Evolutionary conservation across 92 coral and sea anemone species (phyloP).

Genomic region (Epizoanthus stellaris): DNA sequence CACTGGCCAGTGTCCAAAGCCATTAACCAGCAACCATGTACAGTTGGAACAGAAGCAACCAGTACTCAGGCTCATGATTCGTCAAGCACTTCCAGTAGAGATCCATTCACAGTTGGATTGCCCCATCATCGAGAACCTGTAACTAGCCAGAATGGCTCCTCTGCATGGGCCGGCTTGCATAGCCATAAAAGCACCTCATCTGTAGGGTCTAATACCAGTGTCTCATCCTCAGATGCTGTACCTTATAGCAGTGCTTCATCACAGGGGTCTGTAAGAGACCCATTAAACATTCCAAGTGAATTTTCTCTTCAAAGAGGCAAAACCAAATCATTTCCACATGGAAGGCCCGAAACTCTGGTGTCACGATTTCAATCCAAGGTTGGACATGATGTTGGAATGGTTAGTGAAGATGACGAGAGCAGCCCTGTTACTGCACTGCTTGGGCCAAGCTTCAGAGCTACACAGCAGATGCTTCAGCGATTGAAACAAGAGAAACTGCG

Average conservation of each 20-base stretch:
- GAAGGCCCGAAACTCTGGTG: conserved; percentile 19
- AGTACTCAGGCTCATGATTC: not conserved
- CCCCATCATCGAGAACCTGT: not conserved
- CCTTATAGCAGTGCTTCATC: not conserved
- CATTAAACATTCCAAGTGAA: not conserved
- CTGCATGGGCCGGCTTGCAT: conserved; percentile 26
- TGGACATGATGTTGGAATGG: conserved; percentile 57
- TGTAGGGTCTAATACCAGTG: not conserved
- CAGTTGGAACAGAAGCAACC: not conserved
- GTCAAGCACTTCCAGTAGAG: not conserved
- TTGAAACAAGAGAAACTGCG: conserved; percentile 71
- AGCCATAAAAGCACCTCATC: not conserved
- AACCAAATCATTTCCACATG: not conserved
- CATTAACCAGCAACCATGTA: not conserved
- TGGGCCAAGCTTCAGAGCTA: conserved; percentile 95
- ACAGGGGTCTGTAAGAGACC: not conserved
- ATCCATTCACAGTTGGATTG: not conserved
- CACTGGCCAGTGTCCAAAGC: not conserved
- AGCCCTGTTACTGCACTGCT: conserved; percentile 97
- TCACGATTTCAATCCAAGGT: conserved; percentile 22
- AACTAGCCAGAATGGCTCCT: conserved; percentile 7
- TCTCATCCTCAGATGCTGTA: conserved; percentile 9
- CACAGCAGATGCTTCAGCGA: conserved; percentile 80
- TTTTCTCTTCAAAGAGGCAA: not conserved
- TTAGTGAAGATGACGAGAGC: conserved; percentile 74